Percentiles rank a stretch among this genome's conserved stretches.
These are phyloP conservation scores for Noctua comes DNA, from an alignment of 2,888 invertebrate species.

Conservation along the genomic window DNA sequence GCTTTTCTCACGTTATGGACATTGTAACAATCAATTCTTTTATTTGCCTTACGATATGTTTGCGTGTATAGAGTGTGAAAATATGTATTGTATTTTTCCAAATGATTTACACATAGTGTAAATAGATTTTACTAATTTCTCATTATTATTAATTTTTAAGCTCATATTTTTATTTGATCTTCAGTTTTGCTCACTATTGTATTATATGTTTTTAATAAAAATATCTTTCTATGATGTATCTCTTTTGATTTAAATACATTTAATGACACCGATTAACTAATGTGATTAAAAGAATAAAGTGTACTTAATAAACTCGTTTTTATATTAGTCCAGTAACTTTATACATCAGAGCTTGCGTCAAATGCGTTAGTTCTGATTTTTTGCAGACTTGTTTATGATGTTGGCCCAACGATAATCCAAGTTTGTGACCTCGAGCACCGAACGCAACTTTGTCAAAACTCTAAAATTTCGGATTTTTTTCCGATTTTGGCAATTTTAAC, in stretches of 20 bases:
- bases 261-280: background rate
- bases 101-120: constrained; percentile 8
- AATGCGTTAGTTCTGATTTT: too few relatives aligned
- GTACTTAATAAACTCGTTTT: background rate
- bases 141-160: constrained; percentile 18
- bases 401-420: too few relatives aligned
- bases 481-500: too few relatives aligned
- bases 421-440: too few relatives aligned
- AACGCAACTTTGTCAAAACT: too few relatives aligned
- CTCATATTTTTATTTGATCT: background rate
- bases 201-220: background rate
- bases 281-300: constrained; percentile 3
- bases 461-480: too few relatives aligned
- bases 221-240: background rate
- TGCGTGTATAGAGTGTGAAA: background rate
- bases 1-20: constrained; percentile 23
- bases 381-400: too few relatives aligned
- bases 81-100: background rate
- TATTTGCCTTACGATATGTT: background rate
- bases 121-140: background rate
- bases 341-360: too few relatives aligned
- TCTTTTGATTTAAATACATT: background rate
- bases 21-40: background rate
- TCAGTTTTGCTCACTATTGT: too few relatives aligned
- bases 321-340: too few relatives aligned